Base-by-base conservation (phyloP, 2,113 vertebrate genomes). In the Paraplagusia blochii region DNA sequence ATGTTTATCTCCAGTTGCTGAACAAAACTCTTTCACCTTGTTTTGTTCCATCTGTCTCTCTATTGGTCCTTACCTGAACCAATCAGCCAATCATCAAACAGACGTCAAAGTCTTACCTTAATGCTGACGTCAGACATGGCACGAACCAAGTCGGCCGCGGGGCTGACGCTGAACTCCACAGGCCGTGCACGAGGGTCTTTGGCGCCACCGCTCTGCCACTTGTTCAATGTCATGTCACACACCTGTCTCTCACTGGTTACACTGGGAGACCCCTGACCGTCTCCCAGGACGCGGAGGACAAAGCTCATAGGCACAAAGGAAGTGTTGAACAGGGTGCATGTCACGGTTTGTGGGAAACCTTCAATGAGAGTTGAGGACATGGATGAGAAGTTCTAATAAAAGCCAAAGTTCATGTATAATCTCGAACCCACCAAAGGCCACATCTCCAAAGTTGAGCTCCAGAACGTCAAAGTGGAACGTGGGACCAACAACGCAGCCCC, bases 341-440 rank as follows among this genome's bases (percentile, higher is more conserved):
- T 80, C 51, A 90, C 44, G 2, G 85, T 93, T 11, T 7, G 39
- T 52, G 93, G 90, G 75, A 97, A 96, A 43, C 93, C 93, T 97
- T 60, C 3, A 34, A 1, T 38, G 4, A 43, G 38, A 29, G 22
- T 29, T 29, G 22, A 6, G 6, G 22, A 29, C 6, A 6, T 29
- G n/a, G n/a, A n/a, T 29, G 22, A 29, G 22, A 29, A 29, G 6
- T 29, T 29, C 2, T 29, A 4, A 29, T 4, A 29, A 29, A 29
- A 29, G 22, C 22, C 22, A 29, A 29, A 29, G 22, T 29, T 29
- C n/a, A n/a, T n/a, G n/a, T 36, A 59, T 22, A 42, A n/a, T 8
- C 1, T 7, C 4, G 17, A 15, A 87, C 92, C 91, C 81, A 95
- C 94, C 94, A 47, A 92, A 96, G 52, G 90, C 90, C 69, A 98